Evolutionary conservation across 2,113 vertebrate species (phyloP).

Genomic region (Melanostigma gelatinosum): DNA sequence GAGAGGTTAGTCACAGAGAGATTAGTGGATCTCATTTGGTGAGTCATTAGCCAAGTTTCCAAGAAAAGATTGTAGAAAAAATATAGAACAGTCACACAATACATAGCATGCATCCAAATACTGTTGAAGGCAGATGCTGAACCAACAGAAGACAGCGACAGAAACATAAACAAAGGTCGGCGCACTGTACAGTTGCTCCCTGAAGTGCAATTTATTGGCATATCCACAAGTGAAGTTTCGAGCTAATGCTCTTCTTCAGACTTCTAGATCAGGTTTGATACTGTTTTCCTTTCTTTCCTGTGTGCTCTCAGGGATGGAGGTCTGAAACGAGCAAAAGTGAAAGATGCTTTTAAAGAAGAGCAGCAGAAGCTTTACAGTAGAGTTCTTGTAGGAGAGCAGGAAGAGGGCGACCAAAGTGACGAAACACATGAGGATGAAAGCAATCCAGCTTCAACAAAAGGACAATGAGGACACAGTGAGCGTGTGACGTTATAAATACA

Average conservation of each 20-base stretch:
- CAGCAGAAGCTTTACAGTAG: slow-evolving; percentile 95
- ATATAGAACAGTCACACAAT: neutral
- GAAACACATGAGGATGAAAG: slow-evolving; percentile 48
- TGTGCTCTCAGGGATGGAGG: slow-evolving; percentile 88
- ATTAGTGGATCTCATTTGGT: slow-evolving; percentile 93
- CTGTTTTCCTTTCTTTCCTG: neutral
- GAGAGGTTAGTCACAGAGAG: too few relatives aligned
- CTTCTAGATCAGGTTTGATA: neutral
- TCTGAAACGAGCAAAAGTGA: slow-evolving; percentile 93
- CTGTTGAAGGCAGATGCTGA: neutral
- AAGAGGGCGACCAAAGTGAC: slow-evolving; percentile 84
- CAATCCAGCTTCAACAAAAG: neutral
- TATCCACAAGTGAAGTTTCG: neutral
- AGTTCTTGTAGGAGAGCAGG: slow-evolving; percentile 88
- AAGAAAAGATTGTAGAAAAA: neutral
- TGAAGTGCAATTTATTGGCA: neutral
- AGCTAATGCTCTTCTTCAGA: neutral
- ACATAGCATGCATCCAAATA: neutral
- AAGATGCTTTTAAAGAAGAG: slow-evolving; percentile 90
- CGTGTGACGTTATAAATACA: neutral
- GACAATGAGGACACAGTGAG: slow-evolving; percentile 60
- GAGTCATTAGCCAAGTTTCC: slow-evolving; percentile 58
- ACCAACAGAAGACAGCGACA: neutral
- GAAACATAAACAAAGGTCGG: neutral
- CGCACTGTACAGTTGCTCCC: neutral